These are phyloP conservation scores for Nerophis ophidion DNA, from an alignment of 2,113 vertebrate genomes.

Conservation along the genomic window DNA sequence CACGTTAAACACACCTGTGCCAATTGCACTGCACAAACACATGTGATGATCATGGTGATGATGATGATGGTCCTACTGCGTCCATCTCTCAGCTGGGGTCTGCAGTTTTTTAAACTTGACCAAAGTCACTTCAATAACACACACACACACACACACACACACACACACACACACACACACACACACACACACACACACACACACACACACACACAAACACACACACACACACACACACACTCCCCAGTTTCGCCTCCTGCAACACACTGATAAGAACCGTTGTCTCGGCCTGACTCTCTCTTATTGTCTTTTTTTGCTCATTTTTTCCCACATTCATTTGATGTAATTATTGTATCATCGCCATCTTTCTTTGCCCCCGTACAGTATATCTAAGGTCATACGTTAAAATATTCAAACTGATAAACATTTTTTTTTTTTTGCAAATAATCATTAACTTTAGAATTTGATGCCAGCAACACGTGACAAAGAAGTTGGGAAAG, in stretches of 20 bases:
- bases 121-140: slow-evolving; percentile 17
- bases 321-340: slow-evolving; percentile 17
- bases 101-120: slow-evolving; percentile 6
- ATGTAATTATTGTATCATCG: neutral
- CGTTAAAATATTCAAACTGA: too few relatives aligned
- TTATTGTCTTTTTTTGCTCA: slow-evolving; percentile 42
- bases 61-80: too few relatives aligned
- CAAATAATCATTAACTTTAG: too few relatives aligned
- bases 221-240: slow-evolving; percentile 33
- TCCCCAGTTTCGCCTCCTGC: slow-evolving; percentile 66
- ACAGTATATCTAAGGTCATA: too few relatives aligned
- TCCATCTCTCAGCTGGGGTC: neutral
- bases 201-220: too few relatives aligned
- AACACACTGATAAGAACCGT: slow-evolving; percentile 61
- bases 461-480: too few relatives aligned
- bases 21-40: neutral
- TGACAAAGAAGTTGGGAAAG: too few relatives aligned
- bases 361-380: too few relatives aligned
- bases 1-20: neutral
- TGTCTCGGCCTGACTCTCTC: slow-evolving; percentile 43
- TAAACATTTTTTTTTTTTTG: too few relatives aligned
- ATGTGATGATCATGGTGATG: neutral
- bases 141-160: too few relatives aligned
- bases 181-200: too few relatives aligned
- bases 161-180: too few relatives aligned